Evolutionary conservation across 1,140 invertebrate species (phyloP).

Genomic region (Lepidotrigona ventralis): DNA sequence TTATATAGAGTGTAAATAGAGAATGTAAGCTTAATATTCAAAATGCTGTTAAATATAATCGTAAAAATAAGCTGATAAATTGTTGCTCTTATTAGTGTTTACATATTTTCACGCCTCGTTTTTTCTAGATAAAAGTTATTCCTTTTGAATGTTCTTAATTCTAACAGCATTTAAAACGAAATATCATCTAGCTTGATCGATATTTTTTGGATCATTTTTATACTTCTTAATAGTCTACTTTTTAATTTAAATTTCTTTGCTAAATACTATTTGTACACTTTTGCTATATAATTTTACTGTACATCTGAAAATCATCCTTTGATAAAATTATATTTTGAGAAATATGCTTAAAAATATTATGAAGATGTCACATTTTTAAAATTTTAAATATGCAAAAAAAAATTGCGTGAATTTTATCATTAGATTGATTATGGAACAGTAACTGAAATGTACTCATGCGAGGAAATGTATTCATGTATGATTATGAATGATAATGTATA

Average conservation of each 20-base stretch:
- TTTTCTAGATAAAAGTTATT: constrained; percentile 22
- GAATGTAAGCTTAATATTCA: constrained; percentile 40
- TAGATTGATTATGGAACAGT: neutral
- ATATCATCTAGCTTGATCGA: neutral
- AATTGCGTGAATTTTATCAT: constrained; percentile 13
- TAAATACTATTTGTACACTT: neutral
- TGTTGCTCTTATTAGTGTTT: constrained; percentile 50
- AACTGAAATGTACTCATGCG: neutral
- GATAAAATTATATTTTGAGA: neutral
- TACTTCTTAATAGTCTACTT: neutral
- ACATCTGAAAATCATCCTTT: neutral
- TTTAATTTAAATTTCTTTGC: neutral
- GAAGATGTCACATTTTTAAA: neutral
- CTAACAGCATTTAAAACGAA: constrained; percentile 34
- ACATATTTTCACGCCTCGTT: constrained; percentile 23
- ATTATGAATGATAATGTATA: neutral
- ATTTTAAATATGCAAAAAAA: constrained; percentile 1
- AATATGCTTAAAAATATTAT: neutral
- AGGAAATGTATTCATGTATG: neutral
- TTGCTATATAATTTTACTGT: constrained; percentile 5
- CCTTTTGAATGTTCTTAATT: constrained; percentile 8
- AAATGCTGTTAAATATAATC: constrained; percentile 46
- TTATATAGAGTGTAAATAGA: constrained; percentile 55
- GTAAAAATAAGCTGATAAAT: constrained; percentile 36
- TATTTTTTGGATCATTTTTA: neutral